Evolutionary conservation across 2,888 invertebrate genomes (phyloP).

Genomic region (Melanargia galathea): DNA sequence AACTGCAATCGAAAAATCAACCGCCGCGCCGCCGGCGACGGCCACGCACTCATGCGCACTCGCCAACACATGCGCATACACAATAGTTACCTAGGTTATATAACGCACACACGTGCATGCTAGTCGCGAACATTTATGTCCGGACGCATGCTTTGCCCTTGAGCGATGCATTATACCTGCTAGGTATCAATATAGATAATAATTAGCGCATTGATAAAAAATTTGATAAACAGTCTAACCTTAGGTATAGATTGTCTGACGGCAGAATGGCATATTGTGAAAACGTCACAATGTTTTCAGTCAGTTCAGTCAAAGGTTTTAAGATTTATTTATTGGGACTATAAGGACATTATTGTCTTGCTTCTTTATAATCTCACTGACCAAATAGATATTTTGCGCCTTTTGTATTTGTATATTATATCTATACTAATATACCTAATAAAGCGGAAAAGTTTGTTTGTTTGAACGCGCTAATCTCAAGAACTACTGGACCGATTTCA

Average conservation of each 20-base stretch:
- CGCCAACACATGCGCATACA: constrained; percentile 56
- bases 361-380: too few relatives aligned
- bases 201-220: constrained; percentile 79
- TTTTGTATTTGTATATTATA: too few relatives aligned
- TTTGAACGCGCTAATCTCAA: too few relatives aligned
- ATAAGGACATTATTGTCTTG: too few relatives aligned
- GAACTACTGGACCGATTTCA: too few relatives aligned
- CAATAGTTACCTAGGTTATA: constrained; percentile 66
- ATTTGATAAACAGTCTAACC: constrained; percentile 63
- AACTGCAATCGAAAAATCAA: constrained; percentile 78
- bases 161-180: constrained; percentile 68
- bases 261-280: not conserved
- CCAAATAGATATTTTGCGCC: too few relatives aligned
- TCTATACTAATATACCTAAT: too few relatives aligned
- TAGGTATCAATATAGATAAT: constrained; percentile 59
- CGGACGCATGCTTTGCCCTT: constrained; percentile 77
- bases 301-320: not conserved
- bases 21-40: constrained; percentile 62
- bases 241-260: constrained; percentile 24
- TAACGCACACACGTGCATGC: constrained; percentile 48
- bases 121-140: constrained; percentile 58
- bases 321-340: too few relatives aligned
- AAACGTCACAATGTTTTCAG: not conserved
- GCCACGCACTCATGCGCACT: constrained; percentile 59
- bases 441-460: too few relatives aligned